These are phyloP conservation scores for Lithophane socia DNA, from an alignment of 2,888 invertebrate species.

Conservation along the genomic window DNA sequence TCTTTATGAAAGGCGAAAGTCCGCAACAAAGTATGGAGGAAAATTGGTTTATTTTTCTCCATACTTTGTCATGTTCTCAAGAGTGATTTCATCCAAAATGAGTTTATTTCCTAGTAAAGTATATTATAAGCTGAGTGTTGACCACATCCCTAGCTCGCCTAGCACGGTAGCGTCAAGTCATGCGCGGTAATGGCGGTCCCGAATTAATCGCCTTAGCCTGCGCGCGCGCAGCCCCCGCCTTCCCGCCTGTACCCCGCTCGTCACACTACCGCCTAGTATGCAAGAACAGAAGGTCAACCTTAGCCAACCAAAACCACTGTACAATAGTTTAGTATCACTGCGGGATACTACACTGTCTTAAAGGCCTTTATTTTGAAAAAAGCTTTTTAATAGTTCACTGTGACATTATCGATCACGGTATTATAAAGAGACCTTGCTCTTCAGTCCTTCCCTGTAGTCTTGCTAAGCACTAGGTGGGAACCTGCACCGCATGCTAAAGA, in stretches of 20 bases:
- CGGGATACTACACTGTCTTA: too few relatives aligned
- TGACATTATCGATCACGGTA: too few relatives aligned
- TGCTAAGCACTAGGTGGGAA: too few relatives aligned
- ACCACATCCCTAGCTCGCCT: slow-evolving; percentile 65
- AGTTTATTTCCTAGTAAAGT: not conserved
- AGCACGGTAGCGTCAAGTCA: slow-evolving; percentile 77
- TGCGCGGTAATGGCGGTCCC: slow-evolving; percentile 78
- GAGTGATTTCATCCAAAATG: not conserved
- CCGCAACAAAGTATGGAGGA: not conserved
- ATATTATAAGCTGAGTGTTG: not conserved
- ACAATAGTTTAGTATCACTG: too few relatives aligned
- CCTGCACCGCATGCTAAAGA: too few relatives aligned
- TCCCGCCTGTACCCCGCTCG: slow-evolving; percentile 3
- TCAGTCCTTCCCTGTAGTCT: too few relatives aligned
- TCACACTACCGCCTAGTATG: not conserved
- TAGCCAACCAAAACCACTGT: too few relatives aligned
- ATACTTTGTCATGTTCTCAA: not conserved
- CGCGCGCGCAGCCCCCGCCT: slow-evolving; percentile 46
- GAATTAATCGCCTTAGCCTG: slow-evolving; percentile 69
- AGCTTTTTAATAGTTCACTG: too few relatives aligned
- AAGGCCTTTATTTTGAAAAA: too few relatives aligned
- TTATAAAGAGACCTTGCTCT: too few relatives aligned
- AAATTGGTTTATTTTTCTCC: not conserved
- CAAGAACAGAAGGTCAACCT: not conserved
- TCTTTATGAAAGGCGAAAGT: not conserved